phyloP scores from a whole-genome alignment of 1,140 invertebrate genomes.

The Drosophila serrata region DNA sequence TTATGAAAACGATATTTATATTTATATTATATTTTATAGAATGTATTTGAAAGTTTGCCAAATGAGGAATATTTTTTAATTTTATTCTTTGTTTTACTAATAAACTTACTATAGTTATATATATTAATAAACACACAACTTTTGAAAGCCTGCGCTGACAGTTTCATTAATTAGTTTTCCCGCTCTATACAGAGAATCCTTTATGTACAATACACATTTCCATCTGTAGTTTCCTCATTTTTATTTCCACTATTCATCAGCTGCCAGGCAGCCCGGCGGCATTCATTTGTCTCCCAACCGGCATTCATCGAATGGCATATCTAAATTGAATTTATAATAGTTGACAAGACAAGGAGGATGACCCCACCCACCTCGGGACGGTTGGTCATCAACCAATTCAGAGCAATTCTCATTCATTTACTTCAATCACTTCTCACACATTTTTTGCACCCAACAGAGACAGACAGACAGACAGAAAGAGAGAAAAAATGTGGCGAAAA shows the following conservation, averaged over 20 bases:
- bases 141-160: not conserved
- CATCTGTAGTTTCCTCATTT: constrained; percentile 12
- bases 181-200: not conserved
- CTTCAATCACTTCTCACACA: constrained; percentile 62
- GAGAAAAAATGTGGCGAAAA: constrained; percentile 79
- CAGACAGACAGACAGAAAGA: constrained; percentile 18
- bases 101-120: not conserved
- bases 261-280: not conserved
- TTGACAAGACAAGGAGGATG: constrained; percentile 62
- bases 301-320: constrained; percentile 46
- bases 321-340: constrained; percentile 81
- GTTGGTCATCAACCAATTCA: constrained; percentile 56
- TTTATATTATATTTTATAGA: no score
- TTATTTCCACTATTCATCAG: constrained; percentile 34
- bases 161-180: constrained; percentile 7
- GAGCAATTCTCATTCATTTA: constrained; percentile 62
- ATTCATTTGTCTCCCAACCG: constrained; percentile 13
- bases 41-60: not conserved
- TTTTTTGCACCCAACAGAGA: constrained; percentile 24
- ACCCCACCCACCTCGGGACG: constrained; percentile 16
- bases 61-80: not conserved
- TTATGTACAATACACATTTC: not conserved
- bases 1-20: not conserved
- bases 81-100: not conserved
- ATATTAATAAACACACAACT: not conserved